Conservation (phyloP, 2,113 vertebrate species). For the Heterocephalus glaber region DNA sequence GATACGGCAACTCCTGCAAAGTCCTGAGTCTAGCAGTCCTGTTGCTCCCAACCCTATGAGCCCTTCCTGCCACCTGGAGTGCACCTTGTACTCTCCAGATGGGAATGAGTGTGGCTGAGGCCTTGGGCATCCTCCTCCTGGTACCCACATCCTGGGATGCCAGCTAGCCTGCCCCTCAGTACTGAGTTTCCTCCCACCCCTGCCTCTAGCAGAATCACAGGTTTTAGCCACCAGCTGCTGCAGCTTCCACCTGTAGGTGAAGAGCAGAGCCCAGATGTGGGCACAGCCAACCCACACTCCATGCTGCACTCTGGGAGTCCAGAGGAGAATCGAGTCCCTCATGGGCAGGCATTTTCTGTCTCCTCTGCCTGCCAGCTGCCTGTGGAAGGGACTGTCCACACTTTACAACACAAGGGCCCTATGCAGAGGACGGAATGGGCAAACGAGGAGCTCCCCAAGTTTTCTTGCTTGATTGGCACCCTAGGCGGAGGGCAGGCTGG, state of each 20-base stretch:
- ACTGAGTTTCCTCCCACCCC: background rate
- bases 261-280: too few relatives aligned
- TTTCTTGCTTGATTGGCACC: rapidly evolving
- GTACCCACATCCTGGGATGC: background rate
- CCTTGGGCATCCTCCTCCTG: background rate
- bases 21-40: background rate
- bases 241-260: background rate
- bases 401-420: background rate
- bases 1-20: background rate
- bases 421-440: background rate
- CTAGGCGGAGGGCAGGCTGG: background rate
- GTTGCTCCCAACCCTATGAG: too few relatives aligned
- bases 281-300: background rate
- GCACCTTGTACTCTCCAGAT: background rate
- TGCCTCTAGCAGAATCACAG: too few relatives aligned
- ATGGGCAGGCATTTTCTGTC: background rate
- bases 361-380: background rate
- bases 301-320: background rate
- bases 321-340: background rate
- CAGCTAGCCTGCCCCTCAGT: background rate
- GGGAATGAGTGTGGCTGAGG: background rate
- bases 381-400: background rate
- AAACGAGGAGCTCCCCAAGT: background rate
- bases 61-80: background rate
- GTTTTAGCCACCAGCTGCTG: background rate